Evolutionary conservation across 2,113 vertebrate species (phyloP).

Genomic region (Chrysemys picta): DNA sequence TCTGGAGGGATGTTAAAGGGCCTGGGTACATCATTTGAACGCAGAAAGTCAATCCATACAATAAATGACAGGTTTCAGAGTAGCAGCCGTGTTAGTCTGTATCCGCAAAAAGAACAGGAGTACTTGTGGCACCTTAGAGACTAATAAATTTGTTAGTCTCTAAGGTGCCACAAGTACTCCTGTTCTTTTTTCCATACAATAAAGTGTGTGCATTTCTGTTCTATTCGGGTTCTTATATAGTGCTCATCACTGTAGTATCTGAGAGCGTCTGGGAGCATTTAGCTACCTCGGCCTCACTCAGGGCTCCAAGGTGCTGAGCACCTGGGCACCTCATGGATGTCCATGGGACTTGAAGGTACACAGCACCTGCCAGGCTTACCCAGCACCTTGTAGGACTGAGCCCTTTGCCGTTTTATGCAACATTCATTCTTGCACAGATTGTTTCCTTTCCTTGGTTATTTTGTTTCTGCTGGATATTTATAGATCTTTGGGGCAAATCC

Average conservation of each 20-base stretch:
- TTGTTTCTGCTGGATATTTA: background rate
- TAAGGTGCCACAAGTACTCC: no score
- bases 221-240: background rate
- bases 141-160: no score
- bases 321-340: background rate
- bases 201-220: background rate
- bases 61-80: background rate
- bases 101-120: no score
- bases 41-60: rapidly evolving
- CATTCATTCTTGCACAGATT: rapidly evolving
- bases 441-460: background rate
- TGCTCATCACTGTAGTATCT: background rate
- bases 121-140: no score
- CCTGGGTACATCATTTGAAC: rapidly evolving
- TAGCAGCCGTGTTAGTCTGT: no score
- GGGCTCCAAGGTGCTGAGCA: background rate
- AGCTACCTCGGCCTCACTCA: background rate
- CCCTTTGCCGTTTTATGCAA: rapidly evolving
- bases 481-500: rapidly evolving
- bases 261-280: background rate
- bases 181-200: background rate
- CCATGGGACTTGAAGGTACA: no score
- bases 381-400: rapidly evolving
- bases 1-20: rapidly evolving
- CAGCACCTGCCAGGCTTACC: rapidly evolving